Evolutionary conservation across 1,140 invertebrate species (phyloP).

Genomic region (Pachypeltis micranthus): DNA sequence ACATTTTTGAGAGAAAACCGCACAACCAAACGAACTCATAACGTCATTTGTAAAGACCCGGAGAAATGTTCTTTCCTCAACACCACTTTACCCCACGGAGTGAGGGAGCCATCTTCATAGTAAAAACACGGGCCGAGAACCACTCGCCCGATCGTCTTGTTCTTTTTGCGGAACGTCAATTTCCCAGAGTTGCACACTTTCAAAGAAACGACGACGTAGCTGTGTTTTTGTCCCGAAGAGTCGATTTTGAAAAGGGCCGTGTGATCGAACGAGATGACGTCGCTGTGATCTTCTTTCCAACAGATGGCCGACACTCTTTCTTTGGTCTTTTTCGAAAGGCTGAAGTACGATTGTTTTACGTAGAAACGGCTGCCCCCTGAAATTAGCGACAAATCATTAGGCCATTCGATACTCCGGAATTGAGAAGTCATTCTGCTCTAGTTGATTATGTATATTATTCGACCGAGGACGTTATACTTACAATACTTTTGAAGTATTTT

Average conservation of each 20-base stretch:
- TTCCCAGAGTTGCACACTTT: conserved; percentile 11
- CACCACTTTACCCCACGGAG: conserved; percentile 15
- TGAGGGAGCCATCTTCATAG: conserved; percentile 7
- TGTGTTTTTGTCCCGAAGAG: conserved; percentile 1
- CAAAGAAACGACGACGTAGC: conserved; percentile 10
- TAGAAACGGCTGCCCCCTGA: conserved; percentile 15
- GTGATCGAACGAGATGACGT: conserved; percentile 7
- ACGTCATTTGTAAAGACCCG: conserved; percentile 2
- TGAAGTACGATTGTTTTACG: conserved; percentile 13
- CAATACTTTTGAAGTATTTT: not conserved
- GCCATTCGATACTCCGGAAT: no score
- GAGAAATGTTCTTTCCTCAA: conserved; percentile 9
- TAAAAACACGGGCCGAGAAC: conserved; percentile 16
- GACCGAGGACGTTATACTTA: not conserved
- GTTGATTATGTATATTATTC: no score
- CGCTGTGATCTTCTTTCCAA: not conserved
- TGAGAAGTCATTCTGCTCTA: no score
- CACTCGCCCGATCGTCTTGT: conserved; percentile 18
- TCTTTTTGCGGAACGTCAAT: conserved; percentile 5
- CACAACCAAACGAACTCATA: no score
- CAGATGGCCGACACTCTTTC: conserved; percentile 11
- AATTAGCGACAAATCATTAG: no score
- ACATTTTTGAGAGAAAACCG: no score
- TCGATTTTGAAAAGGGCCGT: conserved; percentile 14
- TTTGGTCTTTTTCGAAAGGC: conserved; percentile 17